Percentiles rank a stretch among this genome's conserved stretches.
Evolutionary conservation across 1,140 invertebrate genomes (phyloP).

Genomic region (Colletes gigas): DNA sequence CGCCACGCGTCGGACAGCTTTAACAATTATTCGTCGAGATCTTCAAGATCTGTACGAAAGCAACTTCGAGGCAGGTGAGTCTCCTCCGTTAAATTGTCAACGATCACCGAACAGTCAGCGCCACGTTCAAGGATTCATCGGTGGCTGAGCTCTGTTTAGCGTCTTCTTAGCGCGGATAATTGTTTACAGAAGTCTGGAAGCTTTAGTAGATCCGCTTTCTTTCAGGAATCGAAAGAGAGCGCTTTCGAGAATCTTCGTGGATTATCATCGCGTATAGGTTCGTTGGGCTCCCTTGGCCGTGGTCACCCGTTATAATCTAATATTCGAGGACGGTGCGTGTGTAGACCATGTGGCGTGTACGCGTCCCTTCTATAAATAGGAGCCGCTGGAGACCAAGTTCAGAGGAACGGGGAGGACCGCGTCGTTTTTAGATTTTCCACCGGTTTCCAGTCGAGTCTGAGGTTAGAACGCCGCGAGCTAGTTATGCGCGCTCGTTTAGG

Average conservation of each 20-base stretch:
- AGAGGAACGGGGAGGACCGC: conserved; percentile 71
- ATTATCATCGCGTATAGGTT: background rate
- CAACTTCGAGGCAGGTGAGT: too few species aligned
- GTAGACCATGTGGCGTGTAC: conserved; percentile 64
- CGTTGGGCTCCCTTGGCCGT: background rate
- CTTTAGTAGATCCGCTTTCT: too few species aligned
- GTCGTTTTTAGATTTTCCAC: conserved; percentile 75
- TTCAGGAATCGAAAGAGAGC: background rate
- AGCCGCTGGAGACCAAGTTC: conserved; percentile 75
- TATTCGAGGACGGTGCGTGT: conserved; percentile 51
- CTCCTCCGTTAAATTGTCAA: too few species aligned
- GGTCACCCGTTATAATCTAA: conserved; percentile 60
- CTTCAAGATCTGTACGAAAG: too few species aligned
- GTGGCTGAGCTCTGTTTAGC: too few species aligned
- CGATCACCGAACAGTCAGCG: too few species aligned
- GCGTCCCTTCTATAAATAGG: conserved; percentile 74
- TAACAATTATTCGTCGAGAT: too few species aligned
- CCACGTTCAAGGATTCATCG: too few species aligned
- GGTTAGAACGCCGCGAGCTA: conserved; percentile 29
- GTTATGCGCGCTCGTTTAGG: conserved; percentile 52
- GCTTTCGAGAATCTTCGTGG: too few species aligned
- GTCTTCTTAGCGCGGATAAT: background rate
- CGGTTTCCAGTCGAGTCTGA: conserved; percentile 54
- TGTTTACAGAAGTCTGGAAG: background rate
- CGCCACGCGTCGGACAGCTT: too few species aligned